Evolutionary conservation across 2,113 vertebrate genomes (phyloP), one percentile per base, ranked within the genome.

Genomic region (Scomber scombrus): DNA sequence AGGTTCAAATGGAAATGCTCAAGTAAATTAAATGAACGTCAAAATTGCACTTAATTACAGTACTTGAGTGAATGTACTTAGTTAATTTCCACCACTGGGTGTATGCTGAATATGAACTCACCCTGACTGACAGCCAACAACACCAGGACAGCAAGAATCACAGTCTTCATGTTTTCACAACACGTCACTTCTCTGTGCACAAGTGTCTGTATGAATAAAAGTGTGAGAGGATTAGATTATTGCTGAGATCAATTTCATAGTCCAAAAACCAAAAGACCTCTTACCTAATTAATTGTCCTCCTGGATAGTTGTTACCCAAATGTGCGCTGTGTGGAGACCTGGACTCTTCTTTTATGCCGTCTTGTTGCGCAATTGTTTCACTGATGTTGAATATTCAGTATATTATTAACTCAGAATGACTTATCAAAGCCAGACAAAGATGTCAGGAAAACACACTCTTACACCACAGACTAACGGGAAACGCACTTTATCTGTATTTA

Each of bases 131-230:
- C 21, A 19, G 80, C 50, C 50, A 88, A 3, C 55, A 65, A 18
- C 0, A 85, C 15, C 49, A 82, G 18, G 21, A 86, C 26, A 45
- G 58, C 13, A 4, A 84, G 16, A 56, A 82, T 69, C 11, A 70
- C 57, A 52, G 70, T 3, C 78, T 71, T 88, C 85, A 86, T 88
- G 46, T 79, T 86, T 54, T 69, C 50, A 11, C 21, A 31, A 40
- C 34, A 0, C 3, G 26, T 29, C 40, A 4, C 2, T 3, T 71
- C 21, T 63, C 5, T 45, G n/a, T 14, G 1, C 19, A 67, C 23
- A 1, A 45, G 12, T 29, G 10, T 46, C 18, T 62, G 26, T 3
- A 18, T 54, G 16, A 51, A 58, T 4, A 13, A 46, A 65, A 56
- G 7, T 15, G n/a, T 70, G 5, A 78, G 31, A 47, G n/a, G 5